Base-by-base conservation (phyloP, 2,797 vertebrate genomes). In the Limosa lapponica region DNA sequence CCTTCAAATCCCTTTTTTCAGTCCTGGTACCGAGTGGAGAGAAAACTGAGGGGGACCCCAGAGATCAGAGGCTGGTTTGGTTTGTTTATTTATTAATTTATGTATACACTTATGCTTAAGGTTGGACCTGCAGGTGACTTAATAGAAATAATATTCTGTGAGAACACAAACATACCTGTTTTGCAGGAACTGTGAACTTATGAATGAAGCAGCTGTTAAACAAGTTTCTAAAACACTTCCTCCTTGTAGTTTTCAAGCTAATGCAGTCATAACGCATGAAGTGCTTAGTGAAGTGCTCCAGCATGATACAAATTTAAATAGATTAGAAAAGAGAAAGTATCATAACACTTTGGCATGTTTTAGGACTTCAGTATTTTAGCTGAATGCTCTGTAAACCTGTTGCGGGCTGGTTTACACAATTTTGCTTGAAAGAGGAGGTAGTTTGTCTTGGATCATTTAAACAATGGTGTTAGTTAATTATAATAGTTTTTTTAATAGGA, bases 161-260 rank as follows among this genome's bases (percentile, higher is more conserved):
- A 85, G 80, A 95, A 88, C 61, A 59, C 73, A 82, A 81, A 79
- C 28, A 48, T 89, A 62, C 55, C 77, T 87, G 51, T 88, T 87
- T 80, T 87, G 37, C 51, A 81, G 88, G 67, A 86, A 30, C 55
- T 2, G 0, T 79, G 54, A 91, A 62, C 12, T 92, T 86, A 64
- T 5, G 59, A 87, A 85, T 79, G 57, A 74, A 87, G 30, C 57
- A 93, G 52, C 82, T 90, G 70, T 93, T 89, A 66, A 94, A 61
- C n/a, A 94, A 82, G 49, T 87, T 93, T 90, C 73, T 93, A 15
- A 82, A 90, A 58, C 17, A 36, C n/a, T 90, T 94, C 27, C 34
- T 91, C 6, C 10, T 7, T 82, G 36, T 32, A 72, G n/a, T 69
- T 83, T 66, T 83, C 69, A 77, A 94, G 32, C 65, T 87, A 34